These are phyloP conservation scores for Lophura nycthemera DNA, from an alignment of 2,113 vertebrate species.

Conservation along the genomic window DNA sequence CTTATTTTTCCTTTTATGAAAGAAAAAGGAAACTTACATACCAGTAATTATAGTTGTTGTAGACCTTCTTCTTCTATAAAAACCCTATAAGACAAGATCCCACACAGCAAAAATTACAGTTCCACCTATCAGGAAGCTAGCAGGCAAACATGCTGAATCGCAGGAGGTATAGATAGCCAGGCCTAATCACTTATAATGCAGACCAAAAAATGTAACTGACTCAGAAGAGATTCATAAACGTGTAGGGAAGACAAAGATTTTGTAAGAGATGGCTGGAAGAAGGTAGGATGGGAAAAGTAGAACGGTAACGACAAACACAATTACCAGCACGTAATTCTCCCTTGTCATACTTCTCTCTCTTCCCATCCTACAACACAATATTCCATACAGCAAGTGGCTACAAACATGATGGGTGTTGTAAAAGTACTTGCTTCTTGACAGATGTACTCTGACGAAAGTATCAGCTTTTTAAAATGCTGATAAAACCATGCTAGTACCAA, in stretches of 20 bases:
- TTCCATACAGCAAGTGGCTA: slow-evolving; percentile 78
- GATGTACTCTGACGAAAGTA: neutral
- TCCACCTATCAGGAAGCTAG: slow-evolving; percentile 72
- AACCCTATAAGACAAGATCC: slow-evolving; percentile 78
- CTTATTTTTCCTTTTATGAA: slow-evolving; percentile 62
- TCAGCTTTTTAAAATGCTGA: neutral
- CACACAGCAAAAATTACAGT: slow-evolving; percentile 76
- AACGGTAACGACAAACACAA: slow-evolving; percentile 68
- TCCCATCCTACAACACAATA: slow-evolving; percentile 74
- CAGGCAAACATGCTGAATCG: slow-evolving; percentile 76
- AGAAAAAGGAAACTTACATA: slow-evolving; percentile 78
- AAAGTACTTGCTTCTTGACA: neutral
- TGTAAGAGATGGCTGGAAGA: slow-evolving; percentile 62
- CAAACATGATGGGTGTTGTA: neutral
- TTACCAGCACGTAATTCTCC: slow-evolving; percentile 66
- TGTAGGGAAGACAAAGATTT: slow-evolving; percentile 67
- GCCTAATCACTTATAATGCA: slow-evolving; percentile 52
- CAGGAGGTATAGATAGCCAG: slow-evolving; percentile 70
- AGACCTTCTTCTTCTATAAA: slow-evolving; percentile 75
- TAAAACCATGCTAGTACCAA: neutral
- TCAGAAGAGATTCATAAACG: slow-evolving; percentile 63
- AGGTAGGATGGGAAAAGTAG: slow-evolving; percentile 72
- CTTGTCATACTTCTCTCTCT: slow-evolving; percentile 68
- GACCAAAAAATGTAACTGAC: slow-evolving; percentile 54
- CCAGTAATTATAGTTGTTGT: slow-evolving; percentile 75